These are phyloP conservation scores for Molossus alvarezi DNA, from an alignment of 2,797 vertebrate species.

Conservation along the genomic window DNA sequence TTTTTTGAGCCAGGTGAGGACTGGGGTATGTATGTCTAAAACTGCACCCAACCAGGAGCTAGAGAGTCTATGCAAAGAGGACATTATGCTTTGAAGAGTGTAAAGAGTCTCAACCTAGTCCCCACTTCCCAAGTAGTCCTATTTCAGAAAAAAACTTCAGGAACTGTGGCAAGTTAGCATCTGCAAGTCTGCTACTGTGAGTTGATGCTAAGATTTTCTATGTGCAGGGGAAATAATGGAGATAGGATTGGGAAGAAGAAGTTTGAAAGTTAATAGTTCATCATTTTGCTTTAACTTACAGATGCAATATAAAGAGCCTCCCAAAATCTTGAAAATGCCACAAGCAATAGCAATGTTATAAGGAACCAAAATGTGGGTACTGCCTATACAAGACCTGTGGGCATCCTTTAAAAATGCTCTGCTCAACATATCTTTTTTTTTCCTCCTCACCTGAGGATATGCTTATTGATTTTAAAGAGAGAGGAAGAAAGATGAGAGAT, in stretches of 20 bases:
- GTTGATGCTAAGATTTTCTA: not conserved
- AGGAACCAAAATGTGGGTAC: conserved; percentile 17
- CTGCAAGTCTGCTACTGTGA: not conserved
- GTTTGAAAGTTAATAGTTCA: conserved; percentile 1
- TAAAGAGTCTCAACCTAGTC: not conserved
- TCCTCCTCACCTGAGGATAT: too few species aligned
- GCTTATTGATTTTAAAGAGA: too few species aligned
- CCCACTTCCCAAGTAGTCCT: not conserved
- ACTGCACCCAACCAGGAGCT: not conserved
- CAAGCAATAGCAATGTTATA: not conserved
- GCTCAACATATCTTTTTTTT: not conserved
- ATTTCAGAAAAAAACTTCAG: conserved; percentile 27
- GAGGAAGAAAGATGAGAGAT: too few species aligned
- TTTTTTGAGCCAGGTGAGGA: not conserved
- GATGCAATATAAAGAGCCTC: not conserved
- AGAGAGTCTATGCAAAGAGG: not conserved
- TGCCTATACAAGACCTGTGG: not conserved
- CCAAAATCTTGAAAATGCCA: conserved; percentile 13
- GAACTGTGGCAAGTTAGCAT: not conserved
- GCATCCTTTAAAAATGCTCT: not conserved
- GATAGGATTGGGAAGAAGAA: not conserved
- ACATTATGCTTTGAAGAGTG: not conserved
- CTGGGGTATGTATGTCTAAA: not conserved
- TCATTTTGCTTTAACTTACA: not conserved
- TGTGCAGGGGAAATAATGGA: not conserved